Evolutionary conservation across 2,113 vertebrate genomes (phyloP).

Genomic region (Ardeotis arabs): DNA sequence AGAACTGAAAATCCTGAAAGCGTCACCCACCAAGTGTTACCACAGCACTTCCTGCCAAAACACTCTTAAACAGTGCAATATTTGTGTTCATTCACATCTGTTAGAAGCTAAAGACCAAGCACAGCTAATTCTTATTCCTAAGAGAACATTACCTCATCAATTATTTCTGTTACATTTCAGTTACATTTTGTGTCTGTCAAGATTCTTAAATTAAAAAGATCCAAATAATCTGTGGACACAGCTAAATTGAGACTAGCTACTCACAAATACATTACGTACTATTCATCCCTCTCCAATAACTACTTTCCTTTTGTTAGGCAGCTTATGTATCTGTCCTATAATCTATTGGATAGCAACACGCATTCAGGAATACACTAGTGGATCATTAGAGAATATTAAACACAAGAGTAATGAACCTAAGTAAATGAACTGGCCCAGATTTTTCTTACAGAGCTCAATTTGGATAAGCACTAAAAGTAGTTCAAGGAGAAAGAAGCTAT

Average conservation of each 20-base stretch:
- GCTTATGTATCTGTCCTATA: not conserved
- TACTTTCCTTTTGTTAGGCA: conserved; percentile 37
- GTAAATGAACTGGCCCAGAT: conserved; percentile 57
- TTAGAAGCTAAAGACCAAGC: not conserved
- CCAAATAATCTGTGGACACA: conserved; percentile 42
- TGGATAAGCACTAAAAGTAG: conserved; percentile 30
- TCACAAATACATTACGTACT: conserved; percentile 51
- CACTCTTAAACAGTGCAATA: not conserved
- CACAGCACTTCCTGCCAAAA: not conserved
- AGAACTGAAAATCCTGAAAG: not conserved
- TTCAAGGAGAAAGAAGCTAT: conserved; percentile 45
- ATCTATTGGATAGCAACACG: conserved; percentile 15
- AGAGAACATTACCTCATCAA: conserved; percentile 23
- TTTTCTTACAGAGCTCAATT: conserved; percentile 33
- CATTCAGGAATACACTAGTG: conserved; percentile 44
- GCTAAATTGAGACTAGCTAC: conserved; percentile 15
- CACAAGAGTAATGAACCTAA: conserved; percentile 52
- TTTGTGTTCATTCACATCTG: not conserved
- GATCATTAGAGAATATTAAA: conserved; percentile 66
- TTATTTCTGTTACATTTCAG: conserved; percentile 47
- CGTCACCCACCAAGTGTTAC: not conserved
- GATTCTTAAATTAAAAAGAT: conserved; percentile 45
- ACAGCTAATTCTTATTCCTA: conserved; percentile 19
- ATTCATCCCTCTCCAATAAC: not conserved
- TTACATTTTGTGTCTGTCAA: conserved; percentile 42